Evolutionary conservation across 2,888 invertebrate genomes (phyloP).

Genomic region (Eilema griseolum): DNA sequence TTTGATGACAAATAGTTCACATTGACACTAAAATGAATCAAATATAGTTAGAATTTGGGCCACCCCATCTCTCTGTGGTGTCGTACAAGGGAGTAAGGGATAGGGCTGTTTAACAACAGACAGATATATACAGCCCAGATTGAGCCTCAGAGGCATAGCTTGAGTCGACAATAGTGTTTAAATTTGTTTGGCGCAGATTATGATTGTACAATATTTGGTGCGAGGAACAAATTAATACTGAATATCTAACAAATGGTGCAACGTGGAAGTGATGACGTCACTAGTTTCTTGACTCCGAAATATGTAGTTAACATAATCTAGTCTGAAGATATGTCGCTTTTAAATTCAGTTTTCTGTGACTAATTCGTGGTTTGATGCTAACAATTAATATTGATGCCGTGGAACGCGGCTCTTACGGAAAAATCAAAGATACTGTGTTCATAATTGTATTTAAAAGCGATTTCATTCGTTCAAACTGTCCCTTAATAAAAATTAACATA

Average conservation of each 20-base stretch:
- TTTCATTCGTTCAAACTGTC: slow-evolving; percentile 61
- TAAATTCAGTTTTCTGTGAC: slow-evolving; percentile 57
- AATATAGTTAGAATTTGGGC: too few species aligned
- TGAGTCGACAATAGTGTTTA: too few species aligned
- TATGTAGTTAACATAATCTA: slow-evolving; percentile 76
- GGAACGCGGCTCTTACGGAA: slow-evolving; percentile 23
- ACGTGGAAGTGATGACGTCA: slow-evolving; percentile 41
- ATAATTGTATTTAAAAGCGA: slow-evolving; percentile 67
- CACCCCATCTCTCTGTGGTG: too few species aligned
- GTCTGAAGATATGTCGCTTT: slow-evolving; percentile 78
- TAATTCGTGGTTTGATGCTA: slow-evolving; percentile 33
- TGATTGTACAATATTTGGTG: slow-evolving; percentile 9
- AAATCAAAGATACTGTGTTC: slow-evolving; percentile 42
- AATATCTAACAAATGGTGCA: slow-evolving; percentile 29
- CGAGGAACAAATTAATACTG: slow-evolving; percentile 13
- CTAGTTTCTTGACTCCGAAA: slow-evolving; percentile 70
- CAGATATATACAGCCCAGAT: too few species aligned
- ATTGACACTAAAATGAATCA: too few species aligned
- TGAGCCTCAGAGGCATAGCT: too few species aligned
- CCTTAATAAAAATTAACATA: slow-evolving; percentile 59
- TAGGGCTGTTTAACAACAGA: too few species aligned
- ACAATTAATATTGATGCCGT: slow-evolving; percentile 13
- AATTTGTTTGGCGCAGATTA: slow-evolving; percentile 18
- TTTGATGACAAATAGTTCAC: too few species aligned
- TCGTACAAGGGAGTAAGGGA: too few species aligned